A percentile compares a stretch with the other conserved stretches of the same genome.
These are phyloP conservation scores for Entomyzon cyanotis DNA, from an alignment of 2,113 vertebrate genomes.

Conservation along the genomic window DNA sequence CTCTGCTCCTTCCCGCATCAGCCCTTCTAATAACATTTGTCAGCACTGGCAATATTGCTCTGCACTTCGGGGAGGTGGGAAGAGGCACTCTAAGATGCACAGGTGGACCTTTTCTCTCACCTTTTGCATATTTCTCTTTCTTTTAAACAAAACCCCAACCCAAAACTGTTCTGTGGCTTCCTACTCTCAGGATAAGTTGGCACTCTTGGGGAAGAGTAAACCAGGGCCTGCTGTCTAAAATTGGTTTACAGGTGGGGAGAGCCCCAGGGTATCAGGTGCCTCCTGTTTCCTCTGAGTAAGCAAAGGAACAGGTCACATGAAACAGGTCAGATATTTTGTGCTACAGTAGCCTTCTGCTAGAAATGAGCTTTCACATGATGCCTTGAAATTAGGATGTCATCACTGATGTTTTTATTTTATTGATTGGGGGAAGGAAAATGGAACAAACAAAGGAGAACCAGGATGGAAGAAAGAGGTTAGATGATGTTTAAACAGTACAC, in stretches of 20 bases:
- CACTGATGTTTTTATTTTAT: conserved; percentile 20
- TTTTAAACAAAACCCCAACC: background rate
- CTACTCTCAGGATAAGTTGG: background rate
- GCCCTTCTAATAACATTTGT: background rate
- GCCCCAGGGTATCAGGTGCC: background rate
- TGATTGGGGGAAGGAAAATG: background rate
- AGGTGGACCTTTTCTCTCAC: background rate
- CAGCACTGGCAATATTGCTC: background rate
- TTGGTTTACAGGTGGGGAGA: background rate
- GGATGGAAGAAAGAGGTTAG: background rate
- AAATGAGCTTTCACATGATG: background rate
- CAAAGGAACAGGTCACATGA: background rate
- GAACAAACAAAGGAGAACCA: background rate
- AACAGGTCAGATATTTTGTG: conserved; percentile 9
- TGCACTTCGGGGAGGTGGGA: background rate
- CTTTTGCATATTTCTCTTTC: background rate
- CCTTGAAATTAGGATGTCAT: conserved; percentile 18
- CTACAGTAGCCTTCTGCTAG: background rate
- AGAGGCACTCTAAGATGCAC: background rate
- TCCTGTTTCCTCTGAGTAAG: background rate
- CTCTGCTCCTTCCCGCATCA: background rate
- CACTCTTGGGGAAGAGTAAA: background rate
- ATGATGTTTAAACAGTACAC: background rate
- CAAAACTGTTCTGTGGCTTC: background rate
- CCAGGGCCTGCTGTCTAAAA: background rate